Percentiles rank a stretch among this genome's conserved stretches.
These are phyloP conservation scores for Drosophila leontia DNA, from an alignment of 1,140 invertebrate species.

Conservation along the genomic window DNA sequence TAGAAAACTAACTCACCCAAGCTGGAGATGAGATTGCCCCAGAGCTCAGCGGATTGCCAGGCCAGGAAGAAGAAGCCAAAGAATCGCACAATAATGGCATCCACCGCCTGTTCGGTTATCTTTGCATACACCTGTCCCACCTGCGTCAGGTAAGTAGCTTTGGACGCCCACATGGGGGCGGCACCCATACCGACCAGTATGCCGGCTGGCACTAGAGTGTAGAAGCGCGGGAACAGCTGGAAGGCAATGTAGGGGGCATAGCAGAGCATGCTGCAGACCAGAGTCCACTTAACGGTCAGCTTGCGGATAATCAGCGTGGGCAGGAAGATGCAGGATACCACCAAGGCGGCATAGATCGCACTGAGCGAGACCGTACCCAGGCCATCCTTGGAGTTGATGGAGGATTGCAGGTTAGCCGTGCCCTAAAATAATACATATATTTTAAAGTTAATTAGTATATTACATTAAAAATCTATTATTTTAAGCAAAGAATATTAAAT, in stretches of 20 bases:
- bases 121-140: conserved; percentile 95
- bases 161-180: conserved; percentile 98
- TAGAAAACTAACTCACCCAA: conserved; percentile 84
- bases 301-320: conserved; percentile 95
- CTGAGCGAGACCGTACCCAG: conserved; percentile 93
- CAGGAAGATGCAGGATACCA: conserved; percentile 96
- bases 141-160: conserved; percentile 97
- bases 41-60: conserved; percentile 97
- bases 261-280: conserved; percentile 95
- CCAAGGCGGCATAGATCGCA: conserved; percentile 94
- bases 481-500: not conserved
- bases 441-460: not conserved
- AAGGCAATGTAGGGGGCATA: conserved; percentile 97
- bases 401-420: conserved; percentile 95
- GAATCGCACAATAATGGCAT: conserved; percentile 96
- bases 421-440: conserved; percentile 86
- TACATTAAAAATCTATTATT: not conserved
- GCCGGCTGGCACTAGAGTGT: conserved; percentile 96
- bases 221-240: conserved; percentile 95
- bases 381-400: conserved; percentile 93
- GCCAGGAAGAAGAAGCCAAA: conserved; percentile 99
- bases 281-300: conserved; percentile 97
- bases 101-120: conserved; percentile 93
- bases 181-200: conserved; percentile 95
- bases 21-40: conserved; percentile 98